Evolutionary conservation across 2,797 vertebrate genomes (phyloP).

Genomic region (Falco novaeseelandiae): DNA sequence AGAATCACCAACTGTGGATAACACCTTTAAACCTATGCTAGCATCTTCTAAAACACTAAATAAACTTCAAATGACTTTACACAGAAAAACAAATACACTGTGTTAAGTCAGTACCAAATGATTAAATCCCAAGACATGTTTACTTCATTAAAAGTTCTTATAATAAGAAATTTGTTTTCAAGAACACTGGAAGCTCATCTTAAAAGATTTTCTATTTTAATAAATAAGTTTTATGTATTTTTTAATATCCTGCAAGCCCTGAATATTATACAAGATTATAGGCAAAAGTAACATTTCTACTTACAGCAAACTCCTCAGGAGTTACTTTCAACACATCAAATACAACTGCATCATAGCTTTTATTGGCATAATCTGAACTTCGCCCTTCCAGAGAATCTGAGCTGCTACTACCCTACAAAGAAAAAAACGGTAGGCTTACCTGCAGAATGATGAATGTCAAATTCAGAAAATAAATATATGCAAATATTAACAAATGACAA

Average conservation of each 20-base stretch:
- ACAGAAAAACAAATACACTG: not conserved
- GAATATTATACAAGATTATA: not conserved
- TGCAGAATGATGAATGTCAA: not conserved
- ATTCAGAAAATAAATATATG: not conserved
- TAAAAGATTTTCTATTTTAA: not conserved
- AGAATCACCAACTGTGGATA: not conserved
- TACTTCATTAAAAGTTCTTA: not conserved
- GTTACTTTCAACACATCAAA: constrained; percentile 97
- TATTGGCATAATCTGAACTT: constrained; percentile 89
- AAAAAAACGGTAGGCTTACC: not conserved
- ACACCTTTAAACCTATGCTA: not conserved
- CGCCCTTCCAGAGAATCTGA: constrained; percentile 92
- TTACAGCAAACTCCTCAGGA: constrained; percentile 95
- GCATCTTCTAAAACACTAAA: not conserved
- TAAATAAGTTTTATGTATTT: not conserved
- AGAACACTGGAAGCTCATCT: not conserved
- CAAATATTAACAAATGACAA: not conserved
- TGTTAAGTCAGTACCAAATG: not conserved
- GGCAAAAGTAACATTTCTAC: constrained; percentile 64
- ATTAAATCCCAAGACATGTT: not conserved
- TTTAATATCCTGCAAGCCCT: not conserved
- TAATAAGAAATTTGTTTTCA: not conserved
- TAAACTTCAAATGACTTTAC: not conserved
- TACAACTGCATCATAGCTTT: constrained; percentile 95
- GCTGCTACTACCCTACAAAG: constrained; percentile 88